phyloP scores from a whole-genome alignment of 2,888 invertebrate genomes.

The Plebejus anna region DNA sequence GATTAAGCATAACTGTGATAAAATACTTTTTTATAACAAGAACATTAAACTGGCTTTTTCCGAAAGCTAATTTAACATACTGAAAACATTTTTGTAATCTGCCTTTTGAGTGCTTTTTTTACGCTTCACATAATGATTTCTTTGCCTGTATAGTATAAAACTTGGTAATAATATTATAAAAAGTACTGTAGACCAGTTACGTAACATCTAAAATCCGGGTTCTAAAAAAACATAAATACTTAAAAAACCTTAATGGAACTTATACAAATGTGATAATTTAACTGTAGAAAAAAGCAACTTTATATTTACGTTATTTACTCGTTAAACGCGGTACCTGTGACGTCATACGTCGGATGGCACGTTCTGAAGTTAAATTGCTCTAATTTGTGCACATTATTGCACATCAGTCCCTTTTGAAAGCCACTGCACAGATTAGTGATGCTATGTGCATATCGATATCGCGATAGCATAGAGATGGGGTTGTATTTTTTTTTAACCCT shows the following conservation, averaged over 20 bases:
- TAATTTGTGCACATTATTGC: conserved; percentile 74
- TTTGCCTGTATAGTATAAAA: no score
- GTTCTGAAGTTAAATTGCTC: conserved; percentile 73
- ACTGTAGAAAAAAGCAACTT: conserved; percentile 33
- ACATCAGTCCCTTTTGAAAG: conserved; percentile 55
- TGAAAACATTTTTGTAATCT: background rate
- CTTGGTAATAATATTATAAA: background rate
- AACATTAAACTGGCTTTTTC: background rate
- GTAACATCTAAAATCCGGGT: background rate
- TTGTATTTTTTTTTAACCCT: background rate
- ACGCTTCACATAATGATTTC: no score
- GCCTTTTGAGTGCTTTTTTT: background rate
- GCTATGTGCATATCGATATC: conserved; percentile 34
- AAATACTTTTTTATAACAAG: background rate
- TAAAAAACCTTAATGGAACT: background rate
- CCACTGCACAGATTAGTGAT: conserved; percentile 62
- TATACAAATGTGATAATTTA: background rate
- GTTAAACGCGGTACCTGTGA: conserved; percentile 39
- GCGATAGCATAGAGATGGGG: background rate
- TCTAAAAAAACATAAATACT: background rate
- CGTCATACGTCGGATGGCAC: conserved; percentile 47
- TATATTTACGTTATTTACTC: conserved; percentile 40
- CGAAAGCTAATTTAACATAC: background rate
- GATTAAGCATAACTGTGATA: background rate
- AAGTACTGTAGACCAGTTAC: background rate